Conservation (phyloP, 2,113 vertebrate genomes). For the Steatornis caripensis region DNA sequence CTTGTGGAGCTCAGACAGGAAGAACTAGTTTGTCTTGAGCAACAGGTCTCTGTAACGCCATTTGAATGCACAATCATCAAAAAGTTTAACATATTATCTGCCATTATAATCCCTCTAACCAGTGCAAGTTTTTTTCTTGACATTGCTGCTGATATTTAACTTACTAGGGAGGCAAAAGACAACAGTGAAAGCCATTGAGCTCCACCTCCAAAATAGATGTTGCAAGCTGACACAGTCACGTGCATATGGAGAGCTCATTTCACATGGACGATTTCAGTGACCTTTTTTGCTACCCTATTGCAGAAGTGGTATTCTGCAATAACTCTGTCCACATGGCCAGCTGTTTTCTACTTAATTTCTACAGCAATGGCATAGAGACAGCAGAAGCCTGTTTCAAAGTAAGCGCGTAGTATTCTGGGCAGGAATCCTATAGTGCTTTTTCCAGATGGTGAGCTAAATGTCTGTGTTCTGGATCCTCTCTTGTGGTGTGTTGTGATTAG, state of each 20-base stretch:
- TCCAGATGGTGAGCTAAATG: constrained; percentile 10
- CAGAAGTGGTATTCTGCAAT: constrained; percentile 42
- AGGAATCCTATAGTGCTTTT: neutral
- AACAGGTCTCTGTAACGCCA: neutral
- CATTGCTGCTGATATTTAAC: neutral
- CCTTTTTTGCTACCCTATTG: neutral
- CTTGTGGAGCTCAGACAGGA: neutral
- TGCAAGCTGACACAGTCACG: neutral
- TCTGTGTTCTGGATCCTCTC: neutral
- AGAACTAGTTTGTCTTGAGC: neutral
- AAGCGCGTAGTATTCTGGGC: neutral
- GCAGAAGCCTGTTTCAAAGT: neutral
- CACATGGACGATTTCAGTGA: neutral
- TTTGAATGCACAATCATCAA: neutral
- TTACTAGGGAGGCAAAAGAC: neutral
- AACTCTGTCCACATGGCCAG: neutral
- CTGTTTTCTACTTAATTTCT: constrained; percentile 29
- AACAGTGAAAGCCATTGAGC: neutral
- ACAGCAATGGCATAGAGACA: neutral
- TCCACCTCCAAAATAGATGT: neutral
- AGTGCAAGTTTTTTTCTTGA: neutral
- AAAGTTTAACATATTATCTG: neutral
- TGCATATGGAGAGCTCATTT: neutral
- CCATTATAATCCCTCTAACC: neutral
- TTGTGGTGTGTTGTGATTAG: neutral